Evolutionary conservation across 2,113 vertebrate species (phyloP).

Genomic region (Boulengeromyrus knoepffleri): DNA sequence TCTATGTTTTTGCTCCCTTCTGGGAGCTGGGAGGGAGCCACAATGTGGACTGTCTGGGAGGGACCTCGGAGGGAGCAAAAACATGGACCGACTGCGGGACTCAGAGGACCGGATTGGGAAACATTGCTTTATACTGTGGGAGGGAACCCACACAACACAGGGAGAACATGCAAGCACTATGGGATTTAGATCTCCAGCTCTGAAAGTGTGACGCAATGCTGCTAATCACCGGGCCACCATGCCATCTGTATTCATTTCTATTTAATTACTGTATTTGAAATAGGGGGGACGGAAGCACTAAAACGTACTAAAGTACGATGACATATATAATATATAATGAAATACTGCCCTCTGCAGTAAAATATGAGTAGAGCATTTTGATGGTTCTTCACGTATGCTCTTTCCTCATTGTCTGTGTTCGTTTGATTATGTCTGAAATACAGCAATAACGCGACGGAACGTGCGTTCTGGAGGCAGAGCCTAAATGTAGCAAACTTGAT

Average conservation of each 20-base stretch:
- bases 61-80: neutral
- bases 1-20: neutral
- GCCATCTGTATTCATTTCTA: neutral
- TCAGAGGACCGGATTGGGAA: neutral
- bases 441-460: neutral
- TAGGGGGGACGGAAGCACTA: neutral
- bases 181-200: neutral
- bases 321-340: neutral
- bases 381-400: neutral
- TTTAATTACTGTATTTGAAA: neutral
- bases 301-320: neutral
- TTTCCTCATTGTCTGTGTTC: neutral
- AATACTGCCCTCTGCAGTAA: constrained; percentile 3
- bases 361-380: neutral
- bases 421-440: neutral
- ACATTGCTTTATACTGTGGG: neutral
- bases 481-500: neutral
- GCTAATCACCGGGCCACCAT: neutral
- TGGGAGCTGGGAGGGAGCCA: too few relatives aligned
- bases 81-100: neutral
- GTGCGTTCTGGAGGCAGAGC: neutral
- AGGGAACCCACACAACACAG: neutral
- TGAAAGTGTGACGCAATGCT: neutral
- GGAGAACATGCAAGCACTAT: neutral
- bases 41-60: neutral